These are phyloP conservation scores for Pseudomyrmex flavicornis DNA, from an alignment of 1,140 invertebrate species.

Conservation along the genomic window DNA sequence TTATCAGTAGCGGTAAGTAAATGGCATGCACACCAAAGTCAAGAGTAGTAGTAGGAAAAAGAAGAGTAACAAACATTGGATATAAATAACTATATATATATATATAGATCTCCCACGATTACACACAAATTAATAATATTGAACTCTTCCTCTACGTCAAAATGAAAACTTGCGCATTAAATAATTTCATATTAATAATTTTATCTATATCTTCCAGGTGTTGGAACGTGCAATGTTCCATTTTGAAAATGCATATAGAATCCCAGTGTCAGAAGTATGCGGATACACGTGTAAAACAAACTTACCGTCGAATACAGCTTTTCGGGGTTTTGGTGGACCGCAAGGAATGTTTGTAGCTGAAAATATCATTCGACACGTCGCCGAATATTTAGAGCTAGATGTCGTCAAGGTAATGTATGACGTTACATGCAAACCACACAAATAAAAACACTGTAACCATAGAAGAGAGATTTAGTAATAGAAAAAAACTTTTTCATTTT, in stretches of 20 bases:
- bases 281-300: conserved; percentile 94
- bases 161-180: too few relatives aligned
- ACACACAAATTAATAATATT: too few relatives aligned
- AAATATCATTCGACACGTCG: conserved; percentile 91
- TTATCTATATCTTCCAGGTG: conserved; percentile 87
- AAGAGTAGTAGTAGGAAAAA: too few relatives aligned
- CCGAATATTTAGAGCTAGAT: conserved; percentile 89
- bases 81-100: too few relatives aligned
- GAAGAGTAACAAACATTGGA: too few relatives aligned
- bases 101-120: too few relatives aligned
- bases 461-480: neutral
- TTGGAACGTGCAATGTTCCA: conserved; percentile 92
- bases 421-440: neutral
- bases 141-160: too few relatives aligned
- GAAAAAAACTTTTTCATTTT: conserved; percentile 4
- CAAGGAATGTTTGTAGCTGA: conserved; percentile 95
- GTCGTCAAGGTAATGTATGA: conserved; percentile 81
- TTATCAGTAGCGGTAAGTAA: conserved; percentile 91
- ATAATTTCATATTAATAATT: neutral
- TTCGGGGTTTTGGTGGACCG: conserved; percentile 95
- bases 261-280: conserved; percentile 89
- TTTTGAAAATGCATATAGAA: conserved; percentile 91
- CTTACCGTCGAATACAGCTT: conserved; percentile 95
- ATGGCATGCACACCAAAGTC: neutral
- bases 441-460: neutral